Base-by-base conservation (phyloP, 1,140 invertebrate species). In the Teleogryllus occipitalis region DNA sequence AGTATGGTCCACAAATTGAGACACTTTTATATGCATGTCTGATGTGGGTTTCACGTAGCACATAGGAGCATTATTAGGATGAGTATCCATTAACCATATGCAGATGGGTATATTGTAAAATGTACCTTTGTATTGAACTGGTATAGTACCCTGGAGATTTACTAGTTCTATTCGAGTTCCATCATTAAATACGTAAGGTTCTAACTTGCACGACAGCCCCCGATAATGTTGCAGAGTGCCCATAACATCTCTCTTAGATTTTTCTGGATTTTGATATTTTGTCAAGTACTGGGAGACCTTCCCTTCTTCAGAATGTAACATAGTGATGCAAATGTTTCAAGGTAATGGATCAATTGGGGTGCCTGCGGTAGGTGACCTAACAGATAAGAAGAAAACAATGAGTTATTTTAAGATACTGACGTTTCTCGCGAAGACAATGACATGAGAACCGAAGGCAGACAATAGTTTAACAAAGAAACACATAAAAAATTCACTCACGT, bases 21-120 rank as follows among this genome's bases (percentile, higher is more conserved):
- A 98, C 22, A 94, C 91, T 89, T 98, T 98, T 80, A 99, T 97
- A 78, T 92, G 91, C 98, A 99, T 99, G 81, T 95, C 95, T 78
- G 91, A 80, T 8, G 98, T 99, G 72, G 98, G 98, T 86, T 93
- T 95, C 0, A 99, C 98, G 87, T 95, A 99, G 85, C 97, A 98
- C 86, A 99, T 94, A n/a, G 98, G 98, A 22, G 97, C 95, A 88
- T 98, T 95, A 84, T 95, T 92, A 1, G 98, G 98, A 90, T 99
- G 96, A 47, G 96, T 98, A 84, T 99, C 96, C 91, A 98, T 93
- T 47, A 99, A 84, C 95, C 96, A 99, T 83, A 99, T 93, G 85
- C 93, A 94, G 47, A 99, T 92, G 65, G 98, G 98, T 87, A 99
- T 99, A 87, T 99, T 97, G 87, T 99, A 99, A 21, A 87, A 82